phyloP scores from a whole-genome alignment of 1,140 invertebrate genomes.

The Bombyx mandarina region DNA sequence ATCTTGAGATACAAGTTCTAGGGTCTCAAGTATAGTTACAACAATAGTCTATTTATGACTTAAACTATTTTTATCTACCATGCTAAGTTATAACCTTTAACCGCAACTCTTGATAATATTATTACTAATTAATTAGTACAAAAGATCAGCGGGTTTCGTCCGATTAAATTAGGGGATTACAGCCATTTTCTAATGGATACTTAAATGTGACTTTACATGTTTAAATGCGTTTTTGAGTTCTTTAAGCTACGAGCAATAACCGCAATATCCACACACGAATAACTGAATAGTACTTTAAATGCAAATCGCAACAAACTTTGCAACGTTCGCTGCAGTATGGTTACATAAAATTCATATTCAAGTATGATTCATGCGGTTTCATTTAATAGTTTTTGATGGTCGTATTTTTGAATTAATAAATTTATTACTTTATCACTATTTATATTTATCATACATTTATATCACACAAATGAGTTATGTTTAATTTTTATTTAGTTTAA shows the following conservation, averaged over 20 bases:
- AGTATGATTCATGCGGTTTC: background rate
- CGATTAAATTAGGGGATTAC: background rate
- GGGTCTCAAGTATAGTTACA: too few species aligned
- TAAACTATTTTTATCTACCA: too few species aligned
- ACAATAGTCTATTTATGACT: too few species aligned
- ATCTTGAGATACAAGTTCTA: too few species aligned
- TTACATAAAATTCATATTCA: conserved; percentile 1
- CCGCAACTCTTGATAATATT: too few species aligned
- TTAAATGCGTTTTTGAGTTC: background rate
- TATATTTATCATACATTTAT: too few species aligned
- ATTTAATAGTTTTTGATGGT: conserved; percentile 2
- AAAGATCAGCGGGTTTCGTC: background rate
- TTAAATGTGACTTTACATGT: background rate
- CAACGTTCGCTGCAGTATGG: conserved; percentile 18
- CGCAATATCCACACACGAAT: conserved; percentile 12
- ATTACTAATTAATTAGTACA: too few species aligned
- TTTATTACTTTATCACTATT: too few species aligned
- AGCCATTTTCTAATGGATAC: background rate
- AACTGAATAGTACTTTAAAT: conserved; percentile 36
- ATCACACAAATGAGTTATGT: too few species aligned
- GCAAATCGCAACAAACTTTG: conserved; percentile 40
- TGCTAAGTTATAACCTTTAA: too few species aligned
- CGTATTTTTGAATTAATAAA: background rate
- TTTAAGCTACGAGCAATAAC: background rate
- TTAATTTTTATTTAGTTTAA: too few species aligned